These are phyloP conservation scores for Matsumyia berberina DNA, from an alignment of 2,888 invertebrate genomes.

Conservation along the genomic window DNA sequence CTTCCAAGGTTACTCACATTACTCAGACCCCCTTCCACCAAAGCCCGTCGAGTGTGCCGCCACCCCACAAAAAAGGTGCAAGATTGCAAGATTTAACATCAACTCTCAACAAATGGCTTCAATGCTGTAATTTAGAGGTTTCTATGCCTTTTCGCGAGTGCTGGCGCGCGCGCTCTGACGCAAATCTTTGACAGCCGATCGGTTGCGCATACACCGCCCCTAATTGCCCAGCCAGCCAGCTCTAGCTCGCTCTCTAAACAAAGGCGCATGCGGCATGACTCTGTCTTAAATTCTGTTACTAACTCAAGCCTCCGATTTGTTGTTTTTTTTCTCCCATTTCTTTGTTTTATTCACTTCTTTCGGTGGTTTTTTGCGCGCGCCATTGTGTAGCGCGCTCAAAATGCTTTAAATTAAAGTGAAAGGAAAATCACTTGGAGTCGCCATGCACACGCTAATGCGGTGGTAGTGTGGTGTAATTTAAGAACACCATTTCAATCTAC, in stretches of 20 bases:
- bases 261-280: slow-evolving; percentile 27
- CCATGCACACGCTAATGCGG: slow-evolving; percentile 54
- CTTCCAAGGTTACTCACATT: background rate
- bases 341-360: slow-evolving; percentile 42
- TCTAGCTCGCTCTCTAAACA: slow-evolving; percentile 1
- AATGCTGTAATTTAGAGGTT: slow-evolving; percentile 55
- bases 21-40: background rate
- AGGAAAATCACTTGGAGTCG: slow-evolving; percentile 67
- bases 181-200: slow-evolving; percentile 66
- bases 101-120: slow-evolving; percentile 58
- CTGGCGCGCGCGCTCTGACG: slow-evolving; percentile 18
- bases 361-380: slow-evolving; percentile 19
- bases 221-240: slow-evolving; percentile 52
- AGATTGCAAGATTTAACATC: slow-evolving; percentile 30
- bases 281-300: slow-evolving; percentile 46
- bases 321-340: slow-evolving; percentile 9
- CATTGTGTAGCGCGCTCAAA: slow-evolving; percentile 54
- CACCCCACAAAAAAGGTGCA: slow-evolving; percentile 27
- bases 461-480: slow-evolving; percentile 70
- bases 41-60: background rate
- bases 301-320: slow-evolving; percentile 4
- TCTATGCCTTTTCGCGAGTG: slow-evolving; percentile 26
- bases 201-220: slow-evolving; percentile 60
- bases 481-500: slow-evolving; percentile 65
- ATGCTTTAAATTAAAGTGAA: slow-evolving; percentile 72